These are phyloP conservation scores for Graphium colonna DNA, from an alignment of 2,888 invertebrate species.

Conservation along the genomic window DNA sequence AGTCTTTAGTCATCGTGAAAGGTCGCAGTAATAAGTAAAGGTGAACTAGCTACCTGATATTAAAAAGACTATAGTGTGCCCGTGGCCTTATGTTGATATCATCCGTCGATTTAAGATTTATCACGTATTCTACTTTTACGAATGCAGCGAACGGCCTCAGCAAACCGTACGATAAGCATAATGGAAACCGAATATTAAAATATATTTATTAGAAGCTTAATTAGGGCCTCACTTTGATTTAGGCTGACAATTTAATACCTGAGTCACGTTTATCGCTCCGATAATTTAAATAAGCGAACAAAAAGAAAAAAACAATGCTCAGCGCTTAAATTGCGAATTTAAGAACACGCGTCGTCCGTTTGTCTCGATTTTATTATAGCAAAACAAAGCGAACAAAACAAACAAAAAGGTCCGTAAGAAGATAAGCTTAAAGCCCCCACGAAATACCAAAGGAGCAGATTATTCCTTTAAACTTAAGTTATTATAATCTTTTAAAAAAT, in stretches of 20 bases:
- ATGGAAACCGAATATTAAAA: conserved; percentile 32
- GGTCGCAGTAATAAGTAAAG: too few species aligned
- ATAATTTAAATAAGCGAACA: conserved; percentile 43
- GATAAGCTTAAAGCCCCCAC: conserved; percentile 52
- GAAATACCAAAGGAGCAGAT: conserved; percentile 57
- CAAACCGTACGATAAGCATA: conserved; percentile 22
- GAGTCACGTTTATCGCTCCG: conserved; percentile 52
- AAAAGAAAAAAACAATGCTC: conserved; percentile 35
- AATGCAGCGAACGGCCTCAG: conserved; percentile 3
- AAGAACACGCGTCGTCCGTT: conserved; percentile 62
- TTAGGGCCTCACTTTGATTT: conserved; percentile 53
- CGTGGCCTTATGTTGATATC: conserved; percentile 15
- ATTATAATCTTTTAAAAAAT: conserved; percentile 54
- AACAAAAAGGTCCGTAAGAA: conserved; percentile 50
- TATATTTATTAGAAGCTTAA: conserved; percentile 41
- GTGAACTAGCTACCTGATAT: too few species aligned
- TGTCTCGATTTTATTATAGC: conserved; percentile 58
- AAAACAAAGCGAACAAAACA: conserved; percentile 57
- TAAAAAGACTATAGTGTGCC: background rate
- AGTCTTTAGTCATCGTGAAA: too few species aligned
- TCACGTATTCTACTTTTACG: conserved; percentile 1
- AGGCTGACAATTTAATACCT: conserved; percentile 57
- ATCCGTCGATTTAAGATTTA: conserved; percentile 13
- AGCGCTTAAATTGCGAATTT: conserved; percentile 49
- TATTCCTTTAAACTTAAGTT: conserved; percentile 50